These are phyloP conservation scores for Ammodytes dubius DNA, from an alignment of 2,113 vertebrate species.

Conservation along the genomic window DNA sequence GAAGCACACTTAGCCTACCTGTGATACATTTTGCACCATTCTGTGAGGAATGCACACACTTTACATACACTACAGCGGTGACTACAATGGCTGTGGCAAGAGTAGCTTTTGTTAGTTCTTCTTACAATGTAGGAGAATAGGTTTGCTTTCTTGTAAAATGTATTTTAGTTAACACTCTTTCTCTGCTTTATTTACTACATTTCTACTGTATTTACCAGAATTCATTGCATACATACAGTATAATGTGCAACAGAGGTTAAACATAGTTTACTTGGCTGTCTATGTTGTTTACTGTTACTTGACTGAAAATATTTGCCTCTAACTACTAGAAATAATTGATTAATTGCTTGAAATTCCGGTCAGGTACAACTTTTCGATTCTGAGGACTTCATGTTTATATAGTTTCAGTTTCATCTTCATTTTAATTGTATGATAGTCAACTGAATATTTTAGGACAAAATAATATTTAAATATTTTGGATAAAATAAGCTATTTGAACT, in stretches of 20 bases:
- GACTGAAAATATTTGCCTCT: too few relatives aligned
- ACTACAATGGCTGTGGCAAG: neutral
- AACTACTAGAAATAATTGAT: neutral
- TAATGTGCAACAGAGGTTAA: too few relatives aligned
- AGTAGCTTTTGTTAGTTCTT: neutral
- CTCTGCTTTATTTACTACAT: neutral
- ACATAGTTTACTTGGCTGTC: neutral
- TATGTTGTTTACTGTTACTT: too few relatives aligned
- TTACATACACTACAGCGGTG: neutral
- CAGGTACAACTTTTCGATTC: neutral
- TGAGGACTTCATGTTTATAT: neutral
- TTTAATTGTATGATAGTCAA: neutral
- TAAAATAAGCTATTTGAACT: neutral
- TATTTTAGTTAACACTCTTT: neutral
- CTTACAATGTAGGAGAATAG: neutral
- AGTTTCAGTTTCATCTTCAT: neutral
- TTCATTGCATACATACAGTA: too few relatives aligned
- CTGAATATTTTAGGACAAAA: neutral
- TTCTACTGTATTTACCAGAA: too few relatives aligned
- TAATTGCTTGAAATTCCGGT: neutral
- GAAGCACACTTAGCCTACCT: neutral
- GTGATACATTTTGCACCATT: constrained; percentile 16
- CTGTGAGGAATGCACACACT: constrained; percentile 4
- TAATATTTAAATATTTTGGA: neutral
- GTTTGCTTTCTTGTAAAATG: constrained; percentile 5